Evolutionary conservation across 1,140 invertebrate genomes (phyloP).

Genomic region (Planococcus citri): DNA sequence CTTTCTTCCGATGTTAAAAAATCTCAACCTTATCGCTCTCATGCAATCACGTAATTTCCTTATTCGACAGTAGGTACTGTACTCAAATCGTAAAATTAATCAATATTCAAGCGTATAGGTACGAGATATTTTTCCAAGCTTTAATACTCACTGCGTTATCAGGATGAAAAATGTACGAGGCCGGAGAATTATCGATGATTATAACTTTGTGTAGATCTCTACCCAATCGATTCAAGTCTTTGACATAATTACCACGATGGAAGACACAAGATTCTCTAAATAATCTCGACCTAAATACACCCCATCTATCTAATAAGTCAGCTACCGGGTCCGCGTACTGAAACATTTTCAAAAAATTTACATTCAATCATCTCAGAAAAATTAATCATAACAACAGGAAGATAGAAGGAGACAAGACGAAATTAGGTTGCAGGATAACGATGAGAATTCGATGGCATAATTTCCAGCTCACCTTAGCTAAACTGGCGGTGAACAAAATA

Average conservation of each 20-base stretch:
- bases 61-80: too few species aligned
- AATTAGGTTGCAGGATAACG: too few species aligned
- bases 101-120: too few species aligned
- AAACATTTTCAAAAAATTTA: too few species aligned
- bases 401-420: not conserved
- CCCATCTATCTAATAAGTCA: constrained; percentile 94
- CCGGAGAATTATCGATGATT: constrained; percentile 99
- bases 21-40: too few species aligned
- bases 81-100: too few species aligned
- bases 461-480: constrained; percentile 73
- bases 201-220: constrained; percentile 91
- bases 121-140: too few species aligned
- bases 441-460: too few species aligned
- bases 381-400: constrained; percentile 6
- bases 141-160: constrained; percentile 87
- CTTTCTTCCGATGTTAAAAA: too few species aligned
- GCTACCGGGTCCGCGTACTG: constrained; percentile 99
- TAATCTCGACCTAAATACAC: constrained; percentile 87
- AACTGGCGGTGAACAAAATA: constrained; percentile 96
- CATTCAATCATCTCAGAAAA: too few species aligned
- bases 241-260: constrained; percentile 99
- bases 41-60: too few species aligned
- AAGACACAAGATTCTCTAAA: constrained; percentile 99
- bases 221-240: constrained; percentile 95
- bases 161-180: constrained; percentile 99